These are phyloP conservation scores for Pteromalus puparum DNA, from an alignment of 1,140 invertebrate species.

Conservation along the genomic window DNA sequence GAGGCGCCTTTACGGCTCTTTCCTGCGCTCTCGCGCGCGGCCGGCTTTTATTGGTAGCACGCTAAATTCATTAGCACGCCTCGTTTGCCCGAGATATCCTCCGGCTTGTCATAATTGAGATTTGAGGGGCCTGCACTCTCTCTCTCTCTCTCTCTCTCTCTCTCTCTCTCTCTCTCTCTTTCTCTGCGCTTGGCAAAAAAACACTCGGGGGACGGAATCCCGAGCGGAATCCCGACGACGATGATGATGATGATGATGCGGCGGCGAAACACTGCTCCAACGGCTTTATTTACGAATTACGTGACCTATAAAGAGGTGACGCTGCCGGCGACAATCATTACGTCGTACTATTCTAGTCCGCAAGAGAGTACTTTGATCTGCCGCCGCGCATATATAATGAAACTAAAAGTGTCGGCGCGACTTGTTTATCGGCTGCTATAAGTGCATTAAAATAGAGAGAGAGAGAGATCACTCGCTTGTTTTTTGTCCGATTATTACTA, in stretches of 20 bases:
- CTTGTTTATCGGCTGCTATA: background rate
- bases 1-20: conserved; percentile 60
- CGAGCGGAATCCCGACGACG: too few species aligned
- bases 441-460: background rate
- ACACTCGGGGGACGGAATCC: too few species aligned
- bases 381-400: too few species aligned
- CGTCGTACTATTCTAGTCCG: too few species aligned
- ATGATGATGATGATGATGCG: too few species aligned
- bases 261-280: background rate
- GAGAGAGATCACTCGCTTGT: too few species aligned
- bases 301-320: conserved; percentile 8
- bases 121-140: conserved; percentile 6
- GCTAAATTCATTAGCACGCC: conserved; percentile 68
- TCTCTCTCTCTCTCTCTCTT: background rate
- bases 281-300: conserved; percentile 28
- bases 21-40: background rate
- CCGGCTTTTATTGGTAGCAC: conserved; percentile 63
- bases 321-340: too few species aligned
- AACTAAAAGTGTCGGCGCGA: too few species aligned
- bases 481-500: background rate
- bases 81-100: conserved; percentile 62
- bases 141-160: background rate
- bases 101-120: conserved; percentile 61
- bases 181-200: conserved; percentile 38
- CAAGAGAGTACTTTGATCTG: too few species aligned